Conservation (phyloP, 2,888 invertebrate genomes). For the Rambutsinella grinnellia region DNA sequence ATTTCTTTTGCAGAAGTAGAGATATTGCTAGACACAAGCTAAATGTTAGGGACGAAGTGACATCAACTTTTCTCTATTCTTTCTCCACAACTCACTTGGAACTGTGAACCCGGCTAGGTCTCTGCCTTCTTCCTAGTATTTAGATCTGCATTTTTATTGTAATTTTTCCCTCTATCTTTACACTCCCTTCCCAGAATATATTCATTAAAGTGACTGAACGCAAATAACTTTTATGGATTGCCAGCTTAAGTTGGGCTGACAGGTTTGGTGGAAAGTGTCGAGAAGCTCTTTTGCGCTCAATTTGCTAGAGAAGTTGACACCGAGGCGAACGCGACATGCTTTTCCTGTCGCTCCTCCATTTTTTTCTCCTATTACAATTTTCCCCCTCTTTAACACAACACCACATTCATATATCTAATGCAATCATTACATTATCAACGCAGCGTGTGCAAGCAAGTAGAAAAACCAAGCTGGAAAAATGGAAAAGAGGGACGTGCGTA, state of each 20-base stretch:
- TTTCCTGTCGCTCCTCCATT: conserved; percentile 34
- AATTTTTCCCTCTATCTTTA: not conserved
- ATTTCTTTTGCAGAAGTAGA: too few relatives aligned
- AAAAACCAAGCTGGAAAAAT: not conserved
- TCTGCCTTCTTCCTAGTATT: not conserved
- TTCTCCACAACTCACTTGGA: too few relatives aligned
- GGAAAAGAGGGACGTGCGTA: not conserved
- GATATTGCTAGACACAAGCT: too few relatives aligned
- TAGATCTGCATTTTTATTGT: not conserved
- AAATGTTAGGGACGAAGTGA: too few relatives aligned
- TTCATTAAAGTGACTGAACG: conserved; percentile 29
- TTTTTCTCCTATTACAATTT: conserved; percentile 28
- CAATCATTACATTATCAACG: conserved; percentile 35
- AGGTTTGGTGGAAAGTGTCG: conserved; percentile 38
- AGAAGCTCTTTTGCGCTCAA: conserved; percentile 44
- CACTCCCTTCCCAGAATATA: not conserved
- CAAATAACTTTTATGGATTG: conserved; percentile 51
- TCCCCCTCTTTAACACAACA: conserved; percentile 38
- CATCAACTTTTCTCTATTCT: too few relatives aligned
- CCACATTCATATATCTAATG: conserved; percentile 26
- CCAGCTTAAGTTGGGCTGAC: conserved; percentile 38
- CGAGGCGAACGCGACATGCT: conserved; percentile 47
- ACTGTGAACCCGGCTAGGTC: too few relatives aligned
- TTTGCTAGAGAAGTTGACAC: conserved; percentile 45
- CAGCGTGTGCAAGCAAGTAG: conserved; percentile 15